Evolutionary conservation across 2,888 invertebrate species (phyloP).

Genomic region (Caenorhabditis becei): DNA sequence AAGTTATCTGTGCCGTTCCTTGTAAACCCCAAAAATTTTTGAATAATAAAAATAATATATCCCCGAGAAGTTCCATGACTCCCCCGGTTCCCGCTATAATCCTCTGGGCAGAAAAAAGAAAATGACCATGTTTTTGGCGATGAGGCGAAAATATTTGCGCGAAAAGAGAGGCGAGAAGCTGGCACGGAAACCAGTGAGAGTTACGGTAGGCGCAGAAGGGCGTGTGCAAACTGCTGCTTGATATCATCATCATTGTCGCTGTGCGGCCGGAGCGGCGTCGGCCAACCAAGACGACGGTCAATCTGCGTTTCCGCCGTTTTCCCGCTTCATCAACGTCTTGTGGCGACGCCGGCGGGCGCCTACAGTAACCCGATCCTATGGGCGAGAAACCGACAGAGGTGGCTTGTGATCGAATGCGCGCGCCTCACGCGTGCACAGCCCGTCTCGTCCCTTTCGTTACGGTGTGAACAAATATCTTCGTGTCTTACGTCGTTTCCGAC

Average conservation of each 20-base stretch:
- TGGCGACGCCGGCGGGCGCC: constrained; percentile 7
- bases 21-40: neutral
- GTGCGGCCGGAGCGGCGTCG: constrained; percentile 51
- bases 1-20: neutral
- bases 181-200: constrained; percentile 16
- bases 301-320: constrained; percentile 51
- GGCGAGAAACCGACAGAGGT: constrained; percentile 16
- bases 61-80: neutral
- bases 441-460: constrained; percentile 54
- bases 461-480: constrained; percentile 58
- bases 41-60: neutral
- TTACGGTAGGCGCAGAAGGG: constrained; percentile 23
- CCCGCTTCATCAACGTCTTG: constrained; percentile 41
- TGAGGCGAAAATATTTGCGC: constrained; percentile 17
- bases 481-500: constrained; percentile 21
- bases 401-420: constrained; percentile 54
- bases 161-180: neutral
- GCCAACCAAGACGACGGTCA: constrained; percentile 53
- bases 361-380: constrained; percentile 61
- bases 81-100: neutral
- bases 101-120: neutral
- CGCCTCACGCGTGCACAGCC: constrained; percentile 56
- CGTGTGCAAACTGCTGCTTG: constrained; percentile 38
- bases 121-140: constrained; percentile 11
- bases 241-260: constrained; percentile 36